Evolutionary conservation across 2,888 invertebrate species (phyloP), one percentile per base, ranked within the genome.

Genomic region (Macrosiphum euphorbiae): DNA sequence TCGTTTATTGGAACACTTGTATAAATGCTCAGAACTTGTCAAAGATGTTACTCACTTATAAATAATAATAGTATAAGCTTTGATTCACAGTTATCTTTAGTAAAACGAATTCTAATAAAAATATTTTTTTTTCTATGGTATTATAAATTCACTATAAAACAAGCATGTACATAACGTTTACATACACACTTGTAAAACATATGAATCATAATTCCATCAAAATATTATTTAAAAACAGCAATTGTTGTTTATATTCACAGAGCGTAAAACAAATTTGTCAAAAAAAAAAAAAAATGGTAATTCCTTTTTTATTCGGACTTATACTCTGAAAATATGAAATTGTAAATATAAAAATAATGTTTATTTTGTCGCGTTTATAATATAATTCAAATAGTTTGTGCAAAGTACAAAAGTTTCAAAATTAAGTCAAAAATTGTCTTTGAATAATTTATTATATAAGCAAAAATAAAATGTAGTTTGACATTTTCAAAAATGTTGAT

Each of bases 401-500:
- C 50, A 24, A 24, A 35, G 52, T 35, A 52, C 35, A 88, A 24
- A 35, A 20, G 35, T 78, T 78, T 16, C 7, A 50, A 50, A 50
- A 86, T 47, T 86, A 78, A 35, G n/a, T n/a, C 61, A 35, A 90
- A 90, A 50, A 50, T 78, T 35, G 61, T 24, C 41, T n/a, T 50
- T 35, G 55, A 55, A 84, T 84, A 84, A 84, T 91, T 91, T 84
- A 50, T 50, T n/a, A 26, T 26, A 78, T 35, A 67, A 84, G 84
- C 84, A 91, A 41, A 28, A 84, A 91, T 52, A 50, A 91, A 84
- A 91, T 52, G 52, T 52, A 26, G 35, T 84, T 84, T 52, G 78
- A 41, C 35, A 13, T 52, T 84, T 55, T 91, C 58, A 24, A 58
- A 35, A 85, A 58, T 58, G 91, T 86, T 58, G 85, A 91, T 91